Evolutionary conservation across 2,888 invertebrate genomes (phyloP), one percentile per base, ranked within the genome.

Genomic region (Anoplius nigerrimus): DNA sequence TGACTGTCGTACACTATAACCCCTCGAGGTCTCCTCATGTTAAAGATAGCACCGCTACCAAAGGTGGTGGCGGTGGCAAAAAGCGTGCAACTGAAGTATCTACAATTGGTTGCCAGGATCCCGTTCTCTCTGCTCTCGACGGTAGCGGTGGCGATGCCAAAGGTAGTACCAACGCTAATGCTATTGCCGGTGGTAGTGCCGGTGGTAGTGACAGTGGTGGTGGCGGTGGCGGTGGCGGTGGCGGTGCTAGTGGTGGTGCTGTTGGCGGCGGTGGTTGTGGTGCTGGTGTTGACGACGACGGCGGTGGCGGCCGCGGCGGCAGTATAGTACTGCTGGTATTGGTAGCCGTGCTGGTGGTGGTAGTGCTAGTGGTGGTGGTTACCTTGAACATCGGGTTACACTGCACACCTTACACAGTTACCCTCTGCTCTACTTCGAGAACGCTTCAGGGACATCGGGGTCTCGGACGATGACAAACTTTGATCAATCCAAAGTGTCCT

Each of bases 361-460:
- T 13, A 27, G 34, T 69, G 68, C 68, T 66, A 74, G 72, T 72
- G 74, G 75, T 64, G 72, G 70, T 64, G 62, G 73, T 75, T 73
- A 81, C 72, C 81, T 81, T 79, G 74, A 79, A 66, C 75, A 74
- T 68, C 75, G 74, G 69, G 75, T 72, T 67, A 66, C 71, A 73
- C 73, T 69, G 75, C 75, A 77, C 78, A 81, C 79, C 83, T 83
- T 78, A 83, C 75, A 74, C 81, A 73, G 79, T 83, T 78, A 81
- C 83, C 83, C 83, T 83, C 74, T 79, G 77, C 76, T 78, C 74
- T 67, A 78, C 75, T 83, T 79, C 68, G 69, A 64, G 64, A 54
- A 62, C 74, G 71, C 60, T 46, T 27, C 58, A 54, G 46, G 57
- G 43, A 2, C 45, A 15, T 18, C 45, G 42, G 16, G 8, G 2